Conservation (phyloP, 2,797 vertebrate species). For the Acanthurus lineatus region DNA sequence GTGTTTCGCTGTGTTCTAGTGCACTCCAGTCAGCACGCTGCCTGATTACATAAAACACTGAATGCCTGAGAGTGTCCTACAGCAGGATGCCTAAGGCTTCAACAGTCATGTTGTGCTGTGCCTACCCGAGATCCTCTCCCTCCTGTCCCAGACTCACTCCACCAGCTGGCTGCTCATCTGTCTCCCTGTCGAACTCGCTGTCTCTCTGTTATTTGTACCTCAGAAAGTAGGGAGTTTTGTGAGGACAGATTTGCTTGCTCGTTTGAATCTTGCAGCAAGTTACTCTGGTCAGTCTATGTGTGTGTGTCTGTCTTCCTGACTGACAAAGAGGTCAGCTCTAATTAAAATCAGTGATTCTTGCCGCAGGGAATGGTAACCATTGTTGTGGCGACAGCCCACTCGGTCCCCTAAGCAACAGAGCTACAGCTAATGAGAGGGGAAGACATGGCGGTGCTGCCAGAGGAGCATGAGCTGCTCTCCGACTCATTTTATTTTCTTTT, state of each 20-base stretch:
- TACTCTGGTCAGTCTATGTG: constrained; percentile 48
- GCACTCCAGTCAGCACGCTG: constrained; percentile 67
- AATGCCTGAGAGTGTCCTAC: constrained; percentile 69
- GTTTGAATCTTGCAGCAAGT: constrained; percentile 28
- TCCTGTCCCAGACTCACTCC: constrained; percentile 61
- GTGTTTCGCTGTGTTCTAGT: constrained; percentile 64
- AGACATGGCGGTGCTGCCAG: constrained; percentile 33
- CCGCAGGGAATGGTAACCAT: constrained; percentile 67
- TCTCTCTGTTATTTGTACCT: constrained; percentile 46
- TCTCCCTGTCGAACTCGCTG: constrained; percentile 27
- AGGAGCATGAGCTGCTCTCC: too few species aligned
- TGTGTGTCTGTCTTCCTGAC: constrained; percentile 54
- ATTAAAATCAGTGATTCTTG: constrained; percentile 80
- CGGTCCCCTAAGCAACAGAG: constrained; percentile 71
- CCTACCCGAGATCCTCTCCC: constrained; percentile 50
- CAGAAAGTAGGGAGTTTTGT: constrained; percentile 22
- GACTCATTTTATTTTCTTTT: background rate
- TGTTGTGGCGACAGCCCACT: constrained; percentile 61
- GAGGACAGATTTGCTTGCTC: constrained; percentile 23
- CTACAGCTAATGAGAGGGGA: constrained; percentile 75
- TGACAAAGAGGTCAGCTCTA: constrained; percentile 75
- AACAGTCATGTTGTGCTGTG: constrained; percentile 56
- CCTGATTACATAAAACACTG: constrained; percentile 73
- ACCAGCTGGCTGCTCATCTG: constrained; percentile 71
- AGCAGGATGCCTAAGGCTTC: constrained; percentile 69